phyloP scores from a whole-genome alignment of 2,888 invertebrate species.

The Hecatera dysodea region DNA sequence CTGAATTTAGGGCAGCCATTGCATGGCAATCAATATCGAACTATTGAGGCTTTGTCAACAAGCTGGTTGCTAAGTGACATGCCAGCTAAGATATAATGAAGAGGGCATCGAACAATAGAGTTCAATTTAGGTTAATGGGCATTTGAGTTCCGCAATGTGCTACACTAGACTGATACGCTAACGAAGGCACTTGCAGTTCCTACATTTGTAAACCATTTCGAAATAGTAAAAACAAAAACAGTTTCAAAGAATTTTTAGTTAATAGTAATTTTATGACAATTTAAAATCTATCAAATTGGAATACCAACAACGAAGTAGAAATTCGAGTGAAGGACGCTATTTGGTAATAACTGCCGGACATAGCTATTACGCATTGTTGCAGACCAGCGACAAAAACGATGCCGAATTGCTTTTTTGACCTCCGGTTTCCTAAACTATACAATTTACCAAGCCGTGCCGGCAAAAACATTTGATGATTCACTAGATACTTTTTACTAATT shows the following conservation, averaged over 20 bases:
- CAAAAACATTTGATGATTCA: conserved; percentile 36
- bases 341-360: conserved; percentile 69
- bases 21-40: conserved; percentile 68
- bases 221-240: conserved; percentile 22
- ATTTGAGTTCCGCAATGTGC: conserved; percentile 74
- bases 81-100: conserved; percentile 77
- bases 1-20: conserved; percentile 68
- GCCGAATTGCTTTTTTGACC: conserved; percentile 37
- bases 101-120: conserved; percentile 77
- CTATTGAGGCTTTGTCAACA: conserved; percentile 72
- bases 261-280: conserved; percentile 43
- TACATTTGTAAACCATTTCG: conserved; percentile 28
- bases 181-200: conserved; percentile 40
- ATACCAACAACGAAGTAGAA: conserved; percentile 58
- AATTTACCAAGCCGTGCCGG: conserved; percentile 35
- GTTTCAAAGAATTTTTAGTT: conserved; percentile 15
- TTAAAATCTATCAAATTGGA: conserved; percentile 45
- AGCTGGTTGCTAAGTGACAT: conserved; percentile 74
- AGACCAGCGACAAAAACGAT: conserved; percentile 52
- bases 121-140: conserved; percentile 84
- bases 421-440: conserved; percentile 16
- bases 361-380: conserved; percentile 62
- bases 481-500: conserved; percentile 36
- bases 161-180: conserved; percentile 52
- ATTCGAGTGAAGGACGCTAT: conserved; percentile 68